Percentiles rank a stretch among this genome's conserved stretches.
phyloP scores from a whole-genome alignment of 2,888 invertebrate genomes.

The Girardia tigrina region DNA sequence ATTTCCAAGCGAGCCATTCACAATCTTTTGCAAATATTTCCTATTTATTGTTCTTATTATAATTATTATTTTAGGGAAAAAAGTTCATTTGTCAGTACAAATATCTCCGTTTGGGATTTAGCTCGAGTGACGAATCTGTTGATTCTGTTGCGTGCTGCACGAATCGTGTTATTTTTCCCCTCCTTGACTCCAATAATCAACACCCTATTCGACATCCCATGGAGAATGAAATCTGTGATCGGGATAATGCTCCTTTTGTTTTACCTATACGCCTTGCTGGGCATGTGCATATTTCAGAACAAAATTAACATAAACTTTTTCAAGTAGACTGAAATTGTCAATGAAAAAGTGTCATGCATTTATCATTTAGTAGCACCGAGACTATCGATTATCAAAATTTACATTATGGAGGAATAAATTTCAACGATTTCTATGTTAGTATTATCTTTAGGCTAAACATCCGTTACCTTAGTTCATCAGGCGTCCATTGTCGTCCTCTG shows the following conservation, averaged over 20 bases:
- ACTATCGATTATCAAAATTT: background rate
- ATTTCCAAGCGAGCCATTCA: too few relatives aligned
- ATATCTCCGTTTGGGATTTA: background rate
- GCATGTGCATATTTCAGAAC: background rate
- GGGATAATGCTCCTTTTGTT: background rate
- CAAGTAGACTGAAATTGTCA: too few relatives aligned
- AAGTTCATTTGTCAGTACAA: too few relatives aligned
- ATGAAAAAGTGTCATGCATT: too few relatives aligned
- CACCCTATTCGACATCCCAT: background rate
- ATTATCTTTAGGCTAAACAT: background rate
- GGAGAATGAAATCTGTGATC: background rate
- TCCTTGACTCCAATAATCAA: background rate
- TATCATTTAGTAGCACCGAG: background rate
- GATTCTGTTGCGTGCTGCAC: background rate
- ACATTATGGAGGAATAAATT: background rate
- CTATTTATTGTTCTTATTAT: too few relatives aligned
- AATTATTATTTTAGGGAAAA: too few relatives aligned
- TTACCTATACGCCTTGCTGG: background rate
- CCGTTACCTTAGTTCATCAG: background rate
- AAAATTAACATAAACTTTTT: background rate
- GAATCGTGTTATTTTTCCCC: constrained; percentile 2
- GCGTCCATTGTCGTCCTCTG: background rate
- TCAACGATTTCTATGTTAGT: background rate
- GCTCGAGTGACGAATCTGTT: background rate
- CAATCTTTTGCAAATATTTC: too few relatives aligned